A percentile compares a stretch with the other conserved stretches of the same genome.
Evolutionary conservation across 2,113 vertebrate species (phyloP).

Genomic region (Rhabdornis inornatus): DNA sequence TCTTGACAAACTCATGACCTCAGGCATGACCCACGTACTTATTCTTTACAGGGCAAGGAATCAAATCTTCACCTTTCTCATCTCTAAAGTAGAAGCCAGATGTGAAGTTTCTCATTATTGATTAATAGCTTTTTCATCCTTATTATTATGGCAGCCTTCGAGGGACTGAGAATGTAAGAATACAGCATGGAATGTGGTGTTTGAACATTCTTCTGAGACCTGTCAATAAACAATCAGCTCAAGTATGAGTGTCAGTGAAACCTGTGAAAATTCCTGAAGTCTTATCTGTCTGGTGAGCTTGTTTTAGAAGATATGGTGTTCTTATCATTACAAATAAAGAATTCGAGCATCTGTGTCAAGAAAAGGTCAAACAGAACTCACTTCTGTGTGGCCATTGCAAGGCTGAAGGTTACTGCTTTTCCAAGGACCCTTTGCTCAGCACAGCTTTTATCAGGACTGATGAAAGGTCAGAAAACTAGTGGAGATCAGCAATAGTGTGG

Average conservation of each 20-base stretch:
- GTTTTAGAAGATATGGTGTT: neutral
- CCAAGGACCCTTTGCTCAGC: neutral
- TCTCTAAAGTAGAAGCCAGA: neutral
- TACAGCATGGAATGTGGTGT: neutral
- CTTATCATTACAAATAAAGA: neutral
- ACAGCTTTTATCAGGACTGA: fast-evolving
- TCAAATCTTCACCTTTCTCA: neutral
- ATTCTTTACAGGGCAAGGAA: neutral
- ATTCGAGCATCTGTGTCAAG: neutral
- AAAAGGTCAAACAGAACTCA: neutral
- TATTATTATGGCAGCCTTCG: neutral
- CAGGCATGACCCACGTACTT: neutral
- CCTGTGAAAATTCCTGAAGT: neutral
- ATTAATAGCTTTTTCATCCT: neutral
- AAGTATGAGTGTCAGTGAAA: neutral
- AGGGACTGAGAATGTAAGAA: neutral
- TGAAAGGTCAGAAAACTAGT: neutral
- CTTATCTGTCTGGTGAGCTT: neutral
- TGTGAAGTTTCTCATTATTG: neutral
- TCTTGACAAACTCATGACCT: neutral
- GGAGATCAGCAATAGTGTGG: neutral
- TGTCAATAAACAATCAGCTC: neutral
- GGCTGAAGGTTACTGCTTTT: neutral
- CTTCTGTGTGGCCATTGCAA: neutral
- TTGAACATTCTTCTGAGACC: neutral